Conservation (phyloP, 2,888 invertebrate species). For the Helobdella robusta region DNA sequence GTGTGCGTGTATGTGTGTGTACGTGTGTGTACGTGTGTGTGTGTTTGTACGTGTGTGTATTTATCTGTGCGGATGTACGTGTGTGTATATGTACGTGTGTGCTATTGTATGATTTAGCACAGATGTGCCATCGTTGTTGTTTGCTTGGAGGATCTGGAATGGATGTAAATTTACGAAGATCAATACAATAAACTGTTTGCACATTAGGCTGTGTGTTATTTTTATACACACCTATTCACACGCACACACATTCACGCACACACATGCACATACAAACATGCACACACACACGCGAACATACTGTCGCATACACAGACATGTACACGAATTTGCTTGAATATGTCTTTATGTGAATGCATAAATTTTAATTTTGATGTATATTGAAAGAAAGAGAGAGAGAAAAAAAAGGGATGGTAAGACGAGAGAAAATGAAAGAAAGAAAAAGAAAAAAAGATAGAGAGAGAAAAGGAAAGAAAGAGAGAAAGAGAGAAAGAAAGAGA, state of each 20-base stretch:
- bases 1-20: not conserved
- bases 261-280: not conserved
- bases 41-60: no score
- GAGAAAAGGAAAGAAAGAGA: slow-evolving; percentile 7
- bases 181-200: not conserved
- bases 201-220: not conserved
- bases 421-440: slow-evolving; percentile 8
- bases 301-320: slow-evolving; percentile 48
- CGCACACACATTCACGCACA: not conserved
- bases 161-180: not conserved
- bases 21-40: not conserved
- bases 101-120: not conserved
- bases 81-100: not conserved
- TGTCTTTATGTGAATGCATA: slow-evolving; percentile 49
- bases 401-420: slow-evolving; percentile 41
- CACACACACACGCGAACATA: not conserved
- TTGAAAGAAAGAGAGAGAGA: not conserved
- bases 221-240: not conserved
- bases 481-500: not conserved
- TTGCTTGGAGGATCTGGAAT: not conserved
- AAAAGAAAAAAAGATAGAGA: slow-evolving; percentile 1
- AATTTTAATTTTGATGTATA: not conserved
- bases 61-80: not conserved
- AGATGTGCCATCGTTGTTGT: not conserved
- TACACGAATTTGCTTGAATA: slow-evolving; percentile 51